A percentile compares a stretch with the other conserved stretches of the same genome.
phyloP scores from a whole-genome alignment of 2,797 vertebrate genomes.

The Aotus griseimembra region DNA sequence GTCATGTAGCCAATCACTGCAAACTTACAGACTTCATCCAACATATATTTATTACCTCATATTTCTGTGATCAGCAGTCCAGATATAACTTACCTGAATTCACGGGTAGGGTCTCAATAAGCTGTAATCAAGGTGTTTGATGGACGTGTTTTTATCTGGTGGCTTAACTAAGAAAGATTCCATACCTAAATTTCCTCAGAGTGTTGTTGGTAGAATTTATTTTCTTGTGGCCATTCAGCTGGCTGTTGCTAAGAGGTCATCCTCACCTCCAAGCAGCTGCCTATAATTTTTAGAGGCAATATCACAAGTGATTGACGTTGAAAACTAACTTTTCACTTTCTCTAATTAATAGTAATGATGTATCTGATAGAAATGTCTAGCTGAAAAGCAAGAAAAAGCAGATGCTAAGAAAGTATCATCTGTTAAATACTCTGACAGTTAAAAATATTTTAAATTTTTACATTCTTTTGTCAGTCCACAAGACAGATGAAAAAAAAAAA shows the following conservation, averaged over 20 bases:
- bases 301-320: background rate
- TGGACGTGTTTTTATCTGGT: background rate
- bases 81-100: background rate
- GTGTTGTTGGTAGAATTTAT: background rate
- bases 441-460: background rate
- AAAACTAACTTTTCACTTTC: background rate
- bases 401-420: conserved; percentile 1
- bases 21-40: background rate
- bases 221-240: background rate
- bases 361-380: background rate
- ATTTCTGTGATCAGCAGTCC: background rate
- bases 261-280: background rate
- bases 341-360: background rate
- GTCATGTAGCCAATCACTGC: background rate
- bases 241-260: background rate
- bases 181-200: background rate
- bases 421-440: conserved; percentile 34
- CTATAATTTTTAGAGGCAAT: background rate
- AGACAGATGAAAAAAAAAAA: background rate
- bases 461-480: background rate
- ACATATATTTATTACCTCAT: background rate
- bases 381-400: background rate
- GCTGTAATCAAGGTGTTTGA: background rate
- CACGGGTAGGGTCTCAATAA: background rate
- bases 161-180: background rate